A percentile compares a stretch with the other conserved stretches of the same genome.
phyloP scores from a whole-genome alignment of 2,797 vertebrate species.

The Lophius americanus region DNA sequence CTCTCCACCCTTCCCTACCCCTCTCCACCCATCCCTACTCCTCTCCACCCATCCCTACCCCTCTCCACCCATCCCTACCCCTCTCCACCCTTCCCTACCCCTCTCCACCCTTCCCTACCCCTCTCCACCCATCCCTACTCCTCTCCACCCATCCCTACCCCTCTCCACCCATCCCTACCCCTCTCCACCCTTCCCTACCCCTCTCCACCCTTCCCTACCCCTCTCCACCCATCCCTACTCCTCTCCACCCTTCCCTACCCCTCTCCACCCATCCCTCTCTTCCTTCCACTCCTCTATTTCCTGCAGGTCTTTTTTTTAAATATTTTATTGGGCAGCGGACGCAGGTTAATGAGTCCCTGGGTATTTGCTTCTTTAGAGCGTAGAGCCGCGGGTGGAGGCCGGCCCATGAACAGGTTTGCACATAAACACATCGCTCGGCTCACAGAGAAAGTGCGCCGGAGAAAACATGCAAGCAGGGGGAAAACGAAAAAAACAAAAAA shows the following conservation, averaged over 20 bases:
- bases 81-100: conserved; percentile 30
- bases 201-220: conserved; percentile 10
- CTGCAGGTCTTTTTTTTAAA: conserved; percentile 37
- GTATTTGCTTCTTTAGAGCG: conserved; percentile 62
- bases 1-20: conserved; percentile 35
- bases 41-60: conserved; percentile 33
- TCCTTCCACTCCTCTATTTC: conserved; percentile 31
- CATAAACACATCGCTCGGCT: conserved; percentile 79
- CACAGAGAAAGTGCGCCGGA: conserved; percentile 42
- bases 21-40: conserved; percentile 52
- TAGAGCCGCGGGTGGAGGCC: conserved; percentile 63
- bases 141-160: conserved; percentile 29
- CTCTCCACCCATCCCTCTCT: conserved; percentile 11
- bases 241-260: background rate
- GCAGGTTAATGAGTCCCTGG: conserved; percentile 57
- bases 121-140: conserved; percentile 34
- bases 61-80: conserved; percentile 29
- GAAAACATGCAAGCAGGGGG: conserved; percentile 64
- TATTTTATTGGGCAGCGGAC: conserved; percentile 15
- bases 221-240: background rate
- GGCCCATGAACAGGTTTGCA: conserved; percentile 76
- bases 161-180: background rate
- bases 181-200: conserved; percentile 16
- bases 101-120: conserved; percentile 53
- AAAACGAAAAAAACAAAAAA: conserved; percentile 11